phyloP scores from a whole-genome alignment of 2,797 vertebrate species.

The Crenuchus spilurus region DNA sequence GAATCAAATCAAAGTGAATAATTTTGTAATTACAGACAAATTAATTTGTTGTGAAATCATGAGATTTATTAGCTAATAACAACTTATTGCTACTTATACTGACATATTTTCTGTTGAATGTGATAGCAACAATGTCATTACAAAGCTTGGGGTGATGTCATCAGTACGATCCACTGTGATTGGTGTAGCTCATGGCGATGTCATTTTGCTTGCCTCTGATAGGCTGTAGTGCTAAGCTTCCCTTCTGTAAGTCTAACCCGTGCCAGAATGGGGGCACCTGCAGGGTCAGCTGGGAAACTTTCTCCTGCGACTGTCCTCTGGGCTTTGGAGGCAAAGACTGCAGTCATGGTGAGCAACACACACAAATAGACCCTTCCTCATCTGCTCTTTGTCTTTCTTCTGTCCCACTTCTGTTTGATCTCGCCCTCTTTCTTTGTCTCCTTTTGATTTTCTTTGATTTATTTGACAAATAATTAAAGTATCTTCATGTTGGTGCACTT shows the following conservation, averaged over 20 bases:
- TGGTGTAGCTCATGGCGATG: not conserved
- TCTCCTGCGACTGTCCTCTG: conserved; percentile 91
- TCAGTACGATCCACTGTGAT: not conserved
- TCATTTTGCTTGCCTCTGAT: conserved; percentile 21
- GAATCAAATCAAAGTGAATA: too few relatives aligned
- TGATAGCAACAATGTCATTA: not conserved
- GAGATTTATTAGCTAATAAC: too few relatives aligned
- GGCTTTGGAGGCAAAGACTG: conserved; percentile 97
- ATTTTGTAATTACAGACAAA: too few relatives aligned
- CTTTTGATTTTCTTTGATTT: not conserved
- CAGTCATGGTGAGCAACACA: conserved; percentile 80
- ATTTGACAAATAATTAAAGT: conserved; percentile 14
- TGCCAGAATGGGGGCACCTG: conserved; percentile 94
- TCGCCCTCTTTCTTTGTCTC: conserved; percentile 1
- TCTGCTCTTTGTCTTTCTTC: not conserved
- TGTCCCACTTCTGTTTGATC: not conserved
- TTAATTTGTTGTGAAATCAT: too few relatives aligned
- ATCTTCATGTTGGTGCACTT: not conserved
- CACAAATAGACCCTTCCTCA: too few relatives aligned
- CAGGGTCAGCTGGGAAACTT: conserved; percentile 92
- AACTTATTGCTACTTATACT: not conserved
- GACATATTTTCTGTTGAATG: not conserved
- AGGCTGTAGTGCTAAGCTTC: conserved; percentile 94
- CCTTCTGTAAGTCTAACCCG: conserved; percentile 91
- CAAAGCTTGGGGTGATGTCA: conserved; percentile 3